Percentiles rank a stretch among this genome's conserved stretches.
These are phyloP conservation scores for Battus philenor DNA, from an alignment of 1,140 invertebrate genomes.

Conservation along the genomic window DNA sequence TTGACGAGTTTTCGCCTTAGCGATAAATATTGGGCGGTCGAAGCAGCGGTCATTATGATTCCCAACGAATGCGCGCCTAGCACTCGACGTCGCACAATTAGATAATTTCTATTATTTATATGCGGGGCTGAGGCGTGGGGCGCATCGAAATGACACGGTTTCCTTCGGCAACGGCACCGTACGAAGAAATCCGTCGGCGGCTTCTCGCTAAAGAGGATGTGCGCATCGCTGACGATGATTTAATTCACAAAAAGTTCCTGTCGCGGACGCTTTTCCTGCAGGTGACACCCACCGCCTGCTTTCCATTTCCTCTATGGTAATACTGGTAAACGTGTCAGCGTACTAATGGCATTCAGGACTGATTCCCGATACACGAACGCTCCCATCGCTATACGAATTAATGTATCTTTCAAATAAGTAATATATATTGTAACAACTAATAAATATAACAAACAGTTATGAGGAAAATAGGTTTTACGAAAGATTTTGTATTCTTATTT, in stretches of 20 bases:
- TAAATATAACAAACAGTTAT: too few species aligned
- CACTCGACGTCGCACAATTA: slow-evolving; percentile 62
- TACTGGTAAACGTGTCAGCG: slow-evolving; percentile 52
- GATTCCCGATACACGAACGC: neutral
- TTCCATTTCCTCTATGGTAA: slow-evolving; percentile 53
- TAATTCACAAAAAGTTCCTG: slow-evolving; percentile 66
- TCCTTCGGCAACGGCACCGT: slow-evolving; percentile 43
- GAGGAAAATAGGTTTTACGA: too few species aligned
- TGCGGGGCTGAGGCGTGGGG: slow-evolving; percentile 49
- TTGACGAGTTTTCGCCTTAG: slow-evolving; percentile 55
- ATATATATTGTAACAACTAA: too few species aligned
- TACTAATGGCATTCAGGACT: slow-evolving; percentile 44
- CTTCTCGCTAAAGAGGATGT: slow-evolving; percentile 67
- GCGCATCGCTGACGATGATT: slow-evolving; percentile 37
- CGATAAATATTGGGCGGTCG: slow-evolving; percentile 45
- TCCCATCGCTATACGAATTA: too few species aligned
- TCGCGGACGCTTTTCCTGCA: slow-evolving; percentile 54
- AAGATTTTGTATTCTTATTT: too few species aligned
- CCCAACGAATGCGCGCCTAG: slow-evolving; percentile 45
- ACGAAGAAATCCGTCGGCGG: slow-evolving; percentile 55
- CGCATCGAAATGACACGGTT: slow-evolving; percentile 54
- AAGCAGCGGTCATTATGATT: slow-evolving; percentile 50
- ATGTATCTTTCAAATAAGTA: too few species aligned
- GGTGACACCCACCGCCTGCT: slow-evolving; percentile 36
- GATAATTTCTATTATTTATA: slow-evolving; percentile 75